Evolutionary conservation across 2,113 vertebrate species (phyloP).

Genomic region (Ondatra zibethicus): DNA sequence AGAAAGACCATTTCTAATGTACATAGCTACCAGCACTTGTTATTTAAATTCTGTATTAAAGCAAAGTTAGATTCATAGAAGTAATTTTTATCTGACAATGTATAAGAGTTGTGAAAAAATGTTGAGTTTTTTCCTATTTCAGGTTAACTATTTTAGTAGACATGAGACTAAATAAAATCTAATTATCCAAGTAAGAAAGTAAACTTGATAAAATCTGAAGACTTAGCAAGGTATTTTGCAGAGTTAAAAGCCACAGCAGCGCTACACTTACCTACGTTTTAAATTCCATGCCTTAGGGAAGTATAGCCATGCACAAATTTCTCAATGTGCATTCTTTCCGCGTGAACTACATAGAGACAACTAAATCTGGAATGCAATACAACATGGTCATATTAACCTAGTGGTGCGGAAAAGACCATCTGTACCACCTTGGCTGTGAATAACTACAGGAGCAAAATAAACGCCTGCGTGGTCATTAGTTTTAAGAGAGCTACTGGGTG

Average conservation of each 20-base stretch:
- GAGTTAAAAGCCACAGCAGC: constrained; percentile 45
- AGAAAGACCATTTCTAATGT: neutral
- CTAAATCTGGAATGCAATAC: constrained; percentile 87
- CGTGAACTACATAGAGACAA: constrained; percentile 86
- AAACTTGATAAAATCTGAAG: constrained; percentile 15
- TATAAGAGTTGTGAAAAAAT: neutral
- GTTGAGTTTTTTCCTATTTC: constrained; percentile 2
- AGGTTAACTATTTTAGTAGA: constrained; percentile 11
- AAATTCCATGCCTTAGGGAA: constrained; percentile 73
- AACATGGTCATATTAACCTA: constrained; percentile 85
- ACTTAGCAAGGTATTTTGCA: constrained; percentile 60
- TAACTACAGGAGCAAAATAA: constrained; percentile 79
- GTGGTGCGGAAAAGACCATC: constrained; percentile 87
- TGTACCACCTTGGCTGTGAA: constrained; percentile 82
- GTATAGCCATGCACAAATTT: constrained; percentile 79
- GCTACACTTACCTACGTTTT: constrained; percentile 62
- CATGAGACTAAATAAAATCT: neutral
- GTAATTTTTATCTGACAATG: constrained; percentile 18
- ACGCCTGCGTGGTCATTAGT: constrained; percentile 69
- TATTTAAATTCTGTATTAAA: neutral
- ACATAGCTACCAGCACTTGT: neutral
- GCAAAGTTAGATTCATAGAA: neutral
- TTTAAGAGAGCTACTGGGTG: constrained; percentile 79
- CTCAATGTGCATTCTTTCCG: constrained; percentile 83
- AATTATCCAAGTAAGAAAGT: constrained; percentile 46